Conservation (phyloP, 1,140 invertebrate species). For the Drosophila repletoides region DNA sequence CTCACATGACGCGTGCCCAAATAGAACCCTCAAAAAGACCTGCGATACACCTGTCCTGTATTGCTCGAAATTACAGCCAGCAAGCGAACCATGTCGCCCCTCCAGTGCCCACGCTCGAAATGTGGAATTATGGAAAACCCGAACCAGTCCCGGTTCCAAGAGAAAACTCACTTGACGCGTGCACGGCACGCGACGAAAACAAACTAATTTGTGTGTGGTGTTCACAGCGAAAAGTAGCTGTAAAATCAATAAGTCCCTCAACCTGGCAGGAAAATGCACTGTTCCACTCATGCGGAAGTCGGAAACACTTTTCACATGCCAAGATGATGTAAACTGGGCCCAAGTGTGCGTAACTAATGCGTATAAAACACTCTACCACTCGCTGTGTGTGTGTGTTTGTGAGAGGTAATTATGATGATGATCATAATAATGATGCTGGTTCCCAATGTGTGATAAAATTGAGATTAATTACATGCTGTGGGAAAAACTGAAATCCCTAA, state of each 20-base stretch:
- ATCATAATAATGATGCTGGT: constrained; percentile 4
- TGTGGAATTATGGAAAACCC: background rate
- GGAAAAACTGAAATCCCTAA: background rate
- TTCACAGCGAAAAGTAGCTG: constrained; percentile 5
- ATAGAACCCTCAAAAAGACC: constrained; percentile 4
- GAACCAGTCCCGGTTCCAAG: constrained; percentile 1
- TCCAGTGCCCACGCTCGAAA: background rate
- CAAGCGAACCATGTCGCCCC: constrained; percentile 42
- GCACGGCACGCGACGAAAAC: constrained; percentile 45
- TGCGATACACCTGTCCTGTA: constrained; percentile 43
- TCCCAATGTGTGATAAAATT: constrained; percentile 20
- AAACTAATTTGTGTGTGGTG: constrained; percentile 23
- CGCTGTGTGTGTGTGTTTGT: constrained; percentile 7
- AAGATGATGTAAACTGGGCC: constrained; percentile 48
- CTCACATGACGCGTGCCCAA: constrained; percentile 33
- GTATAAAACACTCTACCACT: constrained; percentile 3
- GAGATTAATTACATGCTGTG: constrained; percentile 7
- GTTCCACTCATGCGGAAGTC: constrained; percentile 58
- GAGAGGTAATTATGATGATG: constrained; percentile 26
- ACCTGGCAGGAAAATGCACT: constrained; percentile 11
- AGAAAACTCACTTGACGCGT: constrained; percentile 35
- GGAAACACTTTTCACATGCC: constrained; percentile 53
- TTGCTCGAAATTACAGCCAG: constrained; percentile 18
- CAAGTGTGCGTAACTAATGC: constrained; percentile 25
- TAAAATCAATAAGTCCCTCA: constrained; percentile 40